Conservation (phyloP, 2,888 invertebrate species). For the Gymnosoma rotundatum region DNA sequence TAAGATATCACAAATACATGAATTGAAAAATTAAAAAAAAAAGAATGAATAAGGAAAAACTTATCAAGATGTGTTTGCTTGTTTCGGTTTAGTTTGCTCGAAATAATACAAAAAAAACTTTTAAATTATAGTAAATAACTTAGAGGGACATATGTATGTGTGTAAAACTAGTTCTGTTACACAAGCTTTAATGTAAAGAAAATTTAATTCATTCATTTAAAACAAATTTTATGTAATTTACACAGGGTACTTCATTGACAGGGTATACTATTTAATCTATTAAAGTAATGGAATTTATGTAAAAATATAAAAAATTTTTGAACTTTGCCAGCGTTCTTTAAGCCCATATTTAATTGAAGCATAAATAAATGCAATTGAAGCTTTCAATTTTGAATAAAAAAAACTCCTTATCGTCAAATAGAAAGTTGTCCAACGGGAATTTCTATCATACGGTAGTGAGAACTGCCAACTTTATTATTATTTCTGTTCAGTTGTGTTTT, state of each 20-base stretch:
- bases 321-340: background rate
- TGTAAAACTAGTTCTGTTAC: background rate
- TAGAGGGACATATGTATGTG: background rate
- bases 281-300: background rate
- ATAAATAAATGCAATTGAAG: background rate
- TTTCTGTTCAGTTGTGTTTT: no score
- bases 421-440: no score
- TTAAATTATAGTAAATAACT: background rate
- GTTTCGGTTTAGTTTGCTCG: conserved; percentile 4
- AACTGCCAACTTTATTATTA: no score
- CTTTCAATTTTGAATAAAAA: no score
- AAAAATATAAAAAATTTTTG: background rate
- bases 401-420: no score
- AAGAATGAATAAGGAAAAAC: conserved; percentile 17
- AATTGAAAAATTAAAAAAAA: conserved; percentile 17
- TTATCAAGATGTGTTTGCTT: conserved; percentile 60
- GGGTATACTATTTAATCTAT: background rate
- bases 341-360: background rate
- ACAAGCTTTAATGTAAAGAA: background rate
- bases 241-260: background rate
- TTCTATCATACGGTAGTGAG: no score
- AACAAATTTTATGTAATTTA: background rate
- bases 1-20: conserved; percentile 34
- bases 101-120: conserved; percentile 23
- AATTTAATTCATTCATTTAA: background rate